A percentile compares a stretch with the other conserved stretches of the same genome.
Evolutionary conservation across 2,888 invertebrate genomes (phyloP).

Genomic region (Eupeodes latifasciatus): DNA sequence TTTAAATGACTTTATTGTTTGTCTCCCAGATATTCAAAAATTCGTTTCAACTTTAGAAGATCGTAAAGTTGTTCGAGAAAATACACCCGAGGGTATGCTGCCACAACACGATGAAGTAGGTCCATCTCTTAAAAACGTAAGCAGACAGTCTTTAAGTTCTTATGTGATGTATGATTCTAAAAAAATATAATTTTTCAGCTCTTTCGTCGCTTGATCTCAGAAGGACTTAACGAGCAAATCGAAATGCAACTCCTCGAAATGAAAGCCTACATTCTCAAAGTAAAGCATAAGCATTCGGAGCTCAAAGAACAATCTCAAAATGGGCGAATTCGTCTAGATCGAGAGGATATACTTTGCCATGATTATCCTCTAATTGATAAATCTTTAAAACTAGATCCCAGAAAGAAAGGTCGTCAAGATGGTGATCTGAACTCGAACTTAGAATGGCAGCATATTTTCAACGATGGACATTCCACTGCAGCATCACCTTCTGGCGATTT

Average conservation of each 20-base stretch:
- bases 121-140: conserved; percentile 88
- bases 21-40: conserved; percentile 85
- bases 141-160: conserved; percentile 63
- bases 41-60: conserved; percentile 86
- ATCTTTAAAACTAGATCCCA: conserved; percentile 81
- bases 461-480: conserved; percentile 78
- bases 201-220: conserved; percentile 91
- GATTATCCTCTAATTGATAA: no score
- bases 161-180: no score
- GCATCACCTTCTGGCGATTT: conserved; percentile 81
- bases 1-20: conserved; percentile 26
- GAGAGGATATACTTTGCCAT: no score
- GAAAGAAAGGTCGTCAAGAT: conserved; percentile 77
- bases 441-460: conserved; percentile 94
- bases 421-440: conserved; percentile 88
- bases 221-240: conserved; percentile 92
- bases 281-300: conserved; percentile 86
- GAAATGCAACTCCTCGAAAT: conserved; percentile 94
- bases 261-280: conserved; percentile 92
- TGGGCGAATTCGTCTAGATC: conserved; percentile 82
- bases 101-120: conserved; percentile 90
- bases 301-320: conserved; percentile 82
- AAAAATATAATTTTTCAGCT: conserved; percentile 85
- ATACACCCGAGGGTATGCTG: conserved; percentile 85
- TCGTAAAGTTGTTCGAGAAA: conserved; percentile 85